Base-by-base conservation (phyloP, 2,888 invertebrate species). In the Drosophila multiciliata region DNA sequence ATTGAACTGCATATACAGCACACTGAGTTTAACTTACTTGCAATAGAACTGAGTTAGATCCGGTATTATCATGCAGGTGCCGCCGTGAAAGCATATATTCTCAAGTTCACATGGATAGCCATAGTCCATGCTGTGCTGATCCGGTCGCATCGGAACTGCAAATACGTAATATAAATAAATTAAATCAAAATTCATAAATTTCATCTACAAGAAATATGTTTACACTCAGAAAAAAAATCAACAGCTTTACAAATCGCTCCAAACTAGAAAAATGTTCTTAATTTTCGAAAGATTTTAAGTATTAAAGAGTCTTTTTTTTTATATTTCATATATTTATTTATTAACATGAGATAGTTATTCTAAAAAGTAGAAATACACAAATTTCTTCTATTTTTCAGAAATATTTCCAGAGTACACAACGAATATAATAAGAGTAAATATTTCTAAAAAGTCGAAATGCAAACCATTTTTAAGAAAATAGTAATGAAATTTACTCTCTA, bases 41-140 rank as follows among this genome's bases (percentile, higher is more conserved):
- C 98, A 98, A 93, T 96, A 96, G 92, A 95, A 95, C 94, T 96
- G 96, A 92, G 95, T 95, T 91, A 97, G 95, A 90, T 95, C 95
- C 93, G 95, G 95, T 93, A 96, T 96, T 94, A 95, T 96, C 93
- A 96, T 95, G 94, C 98, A 98, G 82, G 96, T 96, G 92, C 97
- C 98, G 91, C 97, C 97, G 93, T 98, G 97, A 93, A 97, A 95
- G 94, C 98, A 98, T 94, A 95, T 95, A 92, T 95, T 93, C 88
- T 94, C 93, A 20, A 29, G 40, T 76, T 94, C 94, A 94, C 95
- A 95, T 83, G 86, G 91, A 64, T 80, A 86, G 65, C 91, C 92
- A 63, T 81, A 86, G 66, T 90, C 92, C 54, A 52, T 58, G 64
- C 63, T 72, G 36, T 60, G 76, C 33, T 35, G 42, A 78, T 90